Percentiles rank a stretch among this genome's conserved stretches.
Evolutionary conservation across 2,888 invertebrate genomes (phyloP).

Genomic region (Dione juno): DNA sequence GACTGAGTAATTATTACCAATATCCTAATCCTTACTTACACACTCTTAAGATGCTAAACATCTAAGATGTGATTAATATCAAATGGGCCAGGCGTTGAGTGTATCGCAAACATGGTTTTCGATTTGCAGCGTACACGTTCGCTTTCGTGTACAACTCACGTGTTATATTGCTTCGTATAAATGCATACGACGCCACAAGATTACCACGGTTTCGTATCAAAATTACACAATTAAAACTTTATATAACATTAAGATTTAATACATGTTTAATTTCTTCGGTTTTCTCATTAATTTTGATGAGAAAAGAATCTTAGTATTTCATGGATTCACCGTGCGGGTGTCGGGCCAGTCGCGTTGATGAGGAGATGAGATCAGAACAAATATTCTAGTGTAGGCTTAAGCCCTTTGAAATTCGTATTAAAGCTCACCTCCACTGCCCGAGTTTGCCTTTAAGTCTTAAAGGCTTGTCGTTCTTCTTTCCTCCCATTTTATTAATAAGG

Average conservation of each 20-base stretch:
- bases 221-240: background rate
- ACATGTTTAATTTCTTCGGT: background rate
- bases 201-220: constrained; percentile 11
- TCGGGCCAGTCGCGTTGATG: no score
- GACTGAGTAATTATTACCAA: background rate
- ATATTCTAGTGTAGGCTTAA: no score
- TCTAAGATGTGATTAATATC: constrained; percentile 31
- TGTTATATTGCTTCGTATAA: constrained; percentile 40
- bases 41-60: constrained; percentile 15
- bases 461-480: no score
- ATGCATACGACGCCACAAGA: constrained; percentile 35
- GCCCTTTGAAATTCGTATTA: no score
- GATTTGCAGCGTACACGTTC: constrained; percentile 40
- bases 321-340: no score
- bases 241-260: background rate
- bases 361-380: no score
- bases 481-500: no score
- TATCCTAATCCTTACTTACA: background rate
- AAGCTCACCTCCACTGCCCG: no score
- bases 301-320: no score
- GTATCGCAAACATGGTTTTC: constrained; percentile 40
- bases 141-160: constrained; percentile 41
- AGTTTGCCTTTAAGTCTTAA: no score
- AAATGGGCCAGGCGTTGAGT: constrained; percentile 33
- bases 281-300: no score